phyloP scores from a whole-genome alignment of 1,140 invertebrate species.

The Andrena cerasifolii region DNA sequence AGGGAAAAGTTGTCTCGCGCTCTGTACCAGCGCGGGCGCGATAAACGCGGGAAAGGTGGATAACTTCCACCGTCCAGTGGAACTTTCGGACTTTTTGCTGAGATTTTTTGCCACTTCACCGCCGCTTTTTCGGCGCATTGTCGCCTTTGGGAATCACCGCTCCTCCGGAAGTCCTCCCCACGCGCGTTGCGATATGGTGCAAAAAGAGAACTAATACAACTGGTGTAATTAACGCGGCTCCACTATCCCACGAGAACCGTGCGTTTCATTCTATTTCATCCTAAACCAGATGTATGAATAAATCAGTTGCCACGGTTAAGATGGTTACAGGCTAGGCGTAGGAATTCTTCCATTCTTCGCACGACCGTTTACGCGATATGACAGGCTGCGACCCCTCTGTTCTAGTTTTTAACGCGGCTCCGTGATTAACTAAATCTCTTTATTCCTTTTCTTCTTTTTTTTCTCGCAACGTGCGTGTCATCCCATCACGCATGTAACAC shows the following conservation, averaged over 20 bases:
- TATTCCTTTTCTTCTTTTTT: background rate
- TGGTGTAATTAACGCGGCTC: conserved; percentile 41
- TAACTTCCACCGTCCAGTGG: background rate
- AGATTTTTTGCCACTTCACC: conserved; percentile 28
- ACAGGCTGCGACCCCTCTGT: background rate
- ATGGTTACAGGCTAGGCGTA: conserved; percentile 5
- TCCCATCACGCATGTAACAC: background rate
- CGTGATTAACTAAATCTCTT: background rate
- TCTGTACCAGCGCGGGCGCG: background rate
- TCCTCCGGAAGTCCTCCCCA: conserved; percentile 38
- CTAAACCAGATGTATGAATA: conserved; percentile 36
- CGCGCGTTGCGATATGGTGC: background rate
- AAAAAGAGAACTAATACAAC: conserved; percentile 14
- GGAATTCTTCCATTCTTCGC: conserved; percentile 11
- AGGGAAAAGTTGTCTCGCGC: conserved; percentile 38
- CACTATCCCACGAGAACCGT: conserved; percentile 42
- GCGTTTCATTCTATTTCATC: conserved; percentile 46
- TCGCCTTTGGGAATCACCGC: conserved; percentile 28
- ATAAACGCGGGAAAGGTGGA: conserved; percentile 45
- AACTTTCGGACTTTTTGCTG: conserved; percentile 30
- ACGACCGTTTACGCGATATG: conserved; percentile 2
- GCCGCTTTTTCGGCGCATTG: conserved; percentile 6
- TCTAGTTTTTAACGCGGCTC: conserved; percentile 9
- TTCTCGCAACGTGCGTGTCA: background rate
- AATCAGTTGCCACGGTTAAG: conserved; percentile 40